Base-by-base conservation (phyloP, 2,888 invertebrate genomes). In the Campopleginae sp. region DNA sequence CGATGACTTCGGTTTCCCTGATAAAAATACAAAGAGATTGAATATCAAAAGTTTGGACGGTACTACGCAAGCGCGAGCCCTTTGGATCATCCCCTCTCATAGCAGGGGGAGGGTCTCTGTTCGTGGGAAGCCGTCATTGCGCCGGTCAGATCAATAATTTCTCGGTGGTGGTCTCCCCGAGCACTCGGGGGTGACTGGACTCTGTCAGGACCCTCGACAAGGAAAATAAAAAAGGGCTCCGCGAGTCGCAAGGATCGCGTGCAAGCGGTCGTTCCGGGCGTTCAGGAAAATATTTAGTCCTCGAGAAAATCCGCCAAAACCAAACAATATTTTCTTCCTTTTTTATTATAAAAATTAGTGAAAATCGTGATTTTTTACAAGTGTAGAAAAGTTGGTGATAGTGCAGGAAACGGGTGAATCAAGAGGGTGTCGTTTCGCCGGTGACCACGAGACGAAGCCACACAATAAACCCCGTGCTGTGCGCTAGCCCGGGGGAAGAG, bases 81-180 rank as follows among this genome's bases (percentile, higher is more conserved):
- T 74, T 51, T 68, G 54, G 19, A 68, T 33, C 88, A 81, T 72
- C 86, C 82, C 88, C 81, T 77, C 80, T 23, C 14, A 0, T 7
- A 4, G 1, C 8, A 38, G 19, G 23, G 54, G 54, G n/a, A n/a
- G 68, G 33, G 38, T 70, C 78, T 76, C 58, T 51, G 19, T 54
- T 48, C 23, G 65, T 1, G 38, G 8, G 48, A 72, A 31, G 82
- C 76, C 87, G 87, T 85, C 87, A 87, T 72, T 77, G 87, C 71
- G 58, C 61, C 84, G 79, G 72, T 77, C 78, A 83, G 90, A 90
- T 90, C 90, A 90, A 90, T 90, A 90, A 89, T 86, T 82, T 83
- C 85, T 80, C 80, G 71, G 68, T 61, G 85, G 85, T 80, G 84
- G 83, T 84, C 80, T 72, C 33, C 23, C 48, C 51, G 71, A 72